These are phyloP conservation scores for Strigamia crassipes DNA, from an alignment of 2,888 invertebrate genomes.

Conservation along the genomic window DNA sequence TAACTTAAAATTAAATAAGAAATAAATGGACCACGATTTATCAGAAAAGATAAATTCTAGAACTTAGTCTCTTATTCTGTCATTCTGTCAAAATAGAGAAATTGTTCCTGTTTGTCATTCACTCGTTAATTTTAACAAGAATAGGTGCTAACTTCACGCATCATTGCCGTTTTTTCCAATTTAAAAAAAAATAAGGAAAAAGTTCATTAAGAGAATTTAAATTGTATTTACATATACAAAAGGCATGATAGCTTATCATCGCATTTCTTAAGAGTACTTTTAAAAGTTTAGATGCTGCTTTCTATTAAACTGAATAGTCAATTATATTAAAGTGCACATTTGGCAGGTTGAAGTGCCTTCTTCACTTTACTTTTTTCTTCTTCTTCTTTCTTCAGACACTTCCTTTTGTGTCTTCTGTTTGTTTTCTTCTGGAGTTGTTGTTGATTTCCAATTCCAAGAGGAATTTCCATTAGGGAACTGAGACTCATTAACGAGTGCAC, in stretches of 20 bases:
- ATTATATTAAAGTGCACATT: neutral
- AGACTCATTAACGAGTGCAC: neutral
- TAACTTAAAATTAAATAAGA: neutral
- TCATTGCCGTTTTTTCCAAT: neutral
- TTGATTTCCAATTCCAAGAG: slow-evolving; percentile 9
- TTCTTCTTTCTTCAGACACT: neutral
- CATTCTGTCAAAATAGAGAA: neutral
- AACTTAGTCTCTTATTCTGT: neutral
- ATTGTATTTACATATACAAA: neutral
- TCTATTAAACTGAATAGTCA: slow-evolving; percentile 1
- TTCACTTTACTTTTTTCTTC: neutral
- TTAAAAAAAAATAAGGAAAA: too few species aligned
- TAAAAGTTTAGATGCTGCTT: neutral
- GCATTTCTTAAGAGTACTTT: neutral
- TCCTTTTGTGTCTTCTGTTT: slow-evolving; percentile 28
- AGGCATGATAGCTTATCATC: neutral
- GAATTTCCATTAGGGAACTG: slow-evolving; percentile 3
- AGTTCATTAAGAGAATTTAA: neutral
- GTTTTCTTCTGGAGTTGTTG: neutral
- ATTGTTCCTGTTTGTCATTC: neutral
- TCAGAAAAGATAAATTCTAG: neutral
- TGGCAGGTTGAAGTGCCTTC: slow-evolving; percentile 20
- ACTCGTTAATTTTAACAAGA: neutral
- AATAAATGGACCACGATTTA: neutral
- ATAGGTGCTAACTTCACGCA: slow-evolving; percentile 5